These are phyloP conservation scores for Caenorhabditis sp. DNA, from an alignment of 2,888 invertebrate genomes.

Conservation along the genomic window DNA sequence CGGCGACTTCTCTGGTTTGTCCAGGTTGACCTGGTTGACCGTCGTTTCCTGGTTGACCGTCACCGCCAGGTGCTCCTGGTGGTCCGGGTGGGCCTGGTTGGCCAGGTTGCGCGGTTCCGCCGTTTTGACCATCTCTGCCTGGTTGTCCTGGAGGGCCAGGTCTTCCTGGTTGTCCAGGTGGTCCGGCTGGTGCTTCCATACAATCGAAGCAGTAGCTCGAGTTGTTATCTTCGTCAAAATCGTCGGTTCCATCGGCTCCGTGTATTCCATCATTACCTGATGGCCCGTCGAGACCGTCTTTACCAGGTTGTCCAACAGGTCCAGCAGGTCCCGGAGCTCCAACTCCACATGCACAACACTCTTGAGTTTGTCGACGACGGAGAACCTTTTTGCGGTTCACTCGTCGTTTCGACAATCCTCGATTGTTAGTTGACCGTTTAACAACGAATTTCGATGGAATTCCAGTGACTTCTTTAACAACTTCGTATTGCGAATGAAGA, in stretches of 20 bases:
- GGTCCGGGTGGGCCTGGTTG: conserved; percentile 56
- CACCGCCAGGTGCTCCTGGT: conserved; percentile 54
- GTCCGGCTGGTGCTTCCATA: conserved; percentile 55
- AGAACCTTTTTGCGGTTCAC: conserved; percentile 27
- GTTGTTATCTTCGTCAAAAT: conserved; percentile 48
- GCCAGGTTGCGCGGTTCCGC: conserved; percentile 49
- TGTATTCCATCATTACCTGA: conserved; percentile 49
- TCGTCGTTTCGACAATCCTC: conserved; percentile 28
- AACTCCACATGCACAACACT: conserved; percentile 42
- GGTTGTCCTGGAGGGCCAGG: conserved; percentile 55
- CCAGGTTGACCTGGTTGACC: conserved; percentile 54
- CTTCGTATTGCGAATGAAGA: conserved; percentile 35
- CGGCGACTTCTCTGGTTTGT: conserved; percentile 39
- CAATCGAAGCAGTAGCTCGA: conserved; percentile 53
- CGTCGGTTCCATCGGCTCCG: conserved; percentile 44
- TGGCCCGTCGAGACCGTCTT: conserved; percentile 38
- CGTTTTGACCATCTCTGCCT: conserved; percentile 43
- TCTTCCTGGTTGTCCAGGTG: conserved; percentile 33
- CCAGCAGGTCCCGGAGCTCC: conserved; percentile 37
- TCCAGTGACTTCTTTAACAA: conserved; percentile 39
- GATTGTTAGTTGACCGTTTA: conserved; percentile 28
- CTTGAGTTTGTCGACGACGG: conserved; percentile 29
- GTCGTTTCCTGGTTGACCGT: conserved; percentile 48
- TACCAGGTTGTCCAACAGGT: conserved; percentile 33
- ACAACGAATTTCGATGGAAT: conserved; percentile 35